Percentiles rank a stretch among this genome's conserved stretches.
Conservation (phyloP, 2,888 invertebrate genomes). For the Hemistola chrysoprasaria region DNA sequence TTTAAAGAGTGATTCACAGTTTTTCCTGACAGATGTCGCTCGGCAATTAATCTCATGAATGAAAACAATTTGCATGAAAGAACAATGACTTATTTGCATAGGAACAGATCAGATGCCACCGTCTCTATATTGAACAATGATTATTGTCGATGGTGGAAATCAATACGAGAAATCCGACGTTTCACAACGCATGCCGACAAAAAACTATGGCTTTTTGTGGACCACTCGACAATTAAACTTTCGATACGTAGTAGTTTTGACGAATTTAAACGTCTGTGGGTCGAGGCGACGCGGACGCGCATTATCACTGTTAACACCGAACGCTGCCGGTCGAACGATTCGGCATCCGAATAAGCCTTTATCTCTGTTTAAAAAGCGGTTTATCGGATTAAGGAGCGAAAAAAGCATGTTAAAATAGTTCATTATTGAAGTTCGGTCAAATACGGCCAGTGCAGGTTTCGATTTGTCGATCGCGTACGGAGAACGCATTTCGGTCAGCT, state of each 20-base stretch:
- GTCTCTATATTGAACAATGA: conserved; percentile 63
- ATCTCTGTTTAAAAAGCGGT: conserved; percentile 38
- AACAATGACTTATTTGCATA: conserved; percentile 74
- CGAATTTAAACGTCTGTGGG: conserved; percentile 59
- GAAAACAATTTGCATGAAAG: conserved; percentile 73
- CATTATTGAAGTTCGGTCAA: conserved; percentile 55
- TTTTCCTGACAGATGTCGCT: conserved; percentile 76
- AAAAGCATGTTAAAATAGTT: conserved; percentile 50
- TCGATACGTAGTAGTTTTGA: conserved; percentile 62
- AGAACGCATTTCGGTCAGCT: conserved; percentile 82
- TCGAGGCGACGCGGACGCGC: conserved; percentile 47
- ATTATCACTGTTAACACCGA: conserved; percentile 65
- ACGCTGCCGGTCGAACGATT: conserved; percentile 42
- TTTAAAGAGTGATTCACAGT: conserved; percentile 75
- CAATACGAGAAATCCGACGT: conserved; percentile 72
- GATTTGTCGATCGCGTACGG: conserved; percentile 80
- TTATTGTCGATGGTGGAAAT: conserved; percentile 68
- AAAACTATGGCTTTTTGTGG: conserved; percentile 42
- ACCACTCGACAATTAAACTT: conserved; percentile 55
- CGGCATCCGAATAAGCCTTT: conserved; percentile 47
- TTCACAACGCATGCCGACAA: conserved; percentile 55
- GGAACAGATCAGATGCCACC: conserved; percentile 48
- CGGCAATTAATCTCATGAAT: conserved; percentile 68
- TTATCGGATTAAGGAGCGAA: conserved; percentile 52
- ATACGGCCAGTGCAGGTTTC: conserved; percentile 67